Percentiles rank a stretch among this genome's conserved stretches.
phyloP scores from a whole-genome alignment of 2,888 invertebrate species.

The Drosophila fulvimacula region DNA sequence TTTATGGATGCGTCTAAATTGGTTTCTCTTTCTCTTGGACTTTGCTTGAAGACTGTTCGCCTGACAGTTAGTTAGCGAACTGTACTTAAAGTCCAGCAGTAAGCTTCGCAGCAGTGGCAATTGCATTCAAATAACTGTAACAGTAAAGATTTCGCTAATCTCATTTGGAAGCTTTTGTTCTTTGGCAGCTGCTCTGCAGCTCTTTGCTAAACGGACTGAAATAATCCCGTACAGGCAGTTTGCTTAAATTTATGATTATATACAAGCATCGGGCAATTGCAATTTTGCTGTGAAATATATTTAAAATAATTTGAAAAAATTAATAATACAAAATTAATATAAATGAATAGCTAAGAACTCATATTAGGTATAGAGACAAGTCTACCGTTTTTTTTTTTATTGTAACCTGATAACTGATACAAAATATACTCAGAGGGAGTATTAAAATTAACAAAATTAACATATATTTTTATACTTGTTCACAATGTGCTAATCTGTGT shows the following conservation, averaged over 20 bases:
- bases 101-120: constrained; percentile 37
- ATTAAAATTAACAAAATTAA: too few relatives aligned
- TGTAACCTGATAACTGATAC: too few relatives aligned
- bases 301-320: too few relatives aligned
- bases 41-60: constrained; percentile 14
- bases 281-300: neutral
- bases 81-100: constrained; percentile 52
- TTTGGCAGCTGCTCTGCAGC: constrained; percentile 15
- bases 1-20: constrained; percentile 66
- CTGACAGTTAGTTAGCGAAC: constrained; percentile 30
- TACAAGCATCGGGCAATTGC: neutral
- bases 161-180: constrained; percentile 22
- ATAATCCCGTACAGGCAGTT: constrained; percentile 6
- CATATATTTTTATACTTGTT: too few relatives aligned
- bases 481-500: too few relatives aligned
- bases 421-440: too few relatives aligned
- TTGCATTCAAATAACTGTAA: constrained; percentile 61
- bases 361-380: too few relatives aligned
- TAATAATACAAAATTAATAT: too few relatives aligned
- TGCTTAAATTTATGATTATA: neutral
- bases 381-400: too few relatives aligned
- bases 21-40: constrained; percentile 57
- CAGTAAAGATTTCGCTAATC: constrained; percentile 54
- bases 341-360: too few relatives aligned
- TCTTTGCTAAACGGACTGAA: constrained; percentile 15